These are phyloP conservation scores for Ascidia mentula DNA, from an alignment of 23 tunicate genomes.

Conservation along the genomic window DNA sequence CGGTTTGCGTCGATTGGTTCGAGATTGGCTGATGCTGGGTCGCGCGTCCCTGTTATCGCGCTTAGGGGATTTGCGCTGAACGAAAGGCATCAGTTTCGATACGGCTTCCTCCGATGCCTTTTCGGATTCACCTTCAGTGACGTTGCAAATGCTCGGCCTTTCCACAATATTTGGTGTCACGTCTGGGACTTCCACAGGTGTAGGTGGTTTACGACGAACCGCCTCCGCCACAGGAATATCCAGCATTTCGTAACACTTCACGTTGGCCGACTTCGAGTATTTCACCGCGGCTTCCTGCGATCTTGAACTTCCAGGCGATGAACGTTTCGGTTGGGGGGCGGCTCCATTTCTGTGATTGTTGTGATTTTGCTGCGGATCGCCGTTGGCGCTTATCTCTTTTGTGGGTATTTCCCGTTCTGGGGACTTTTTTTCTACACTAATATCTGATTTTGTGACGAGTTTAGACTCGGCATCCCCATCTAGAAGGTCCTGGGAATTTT, in stretches of 20 bases:
- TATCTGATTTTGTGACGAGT: neutral
- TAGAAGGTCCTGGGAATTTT: neutral
- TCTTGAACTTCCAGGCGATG: neutral
- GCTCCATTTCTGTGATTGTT: neutral
- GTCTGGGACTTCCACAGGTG: conserved; percentile 51
- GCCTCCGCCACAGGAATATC: conserved; percentile 60
- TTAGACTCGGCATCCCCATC: neutral
- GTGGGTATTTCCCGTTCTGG: neutral
- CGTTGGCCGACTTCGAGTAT: neutral
- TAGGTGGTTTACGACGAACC: conserved; percentile 55
- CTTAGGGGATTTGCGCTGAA: conserved; percentile 2
- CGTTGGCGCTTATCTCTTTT: neutral
- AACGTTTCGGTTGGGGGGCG: conserved; percentile 2
- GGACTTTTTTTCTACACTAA: neutral
- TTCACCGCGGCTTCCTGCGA: neutral
- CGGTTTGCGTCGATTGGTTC: conserved; percentile 37
- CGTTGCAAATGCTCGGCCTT: neutral
- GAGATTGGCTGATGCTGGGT: neutral
- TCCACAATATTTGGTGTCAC: neutral
- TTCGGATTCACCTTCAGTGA: neutral
- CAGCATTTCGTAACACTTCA: conserved; percentile 40
- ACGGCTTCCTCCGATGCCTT: neutral
- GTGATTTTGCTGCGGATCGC: neutral
- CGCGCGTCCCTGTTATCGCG: neutral
- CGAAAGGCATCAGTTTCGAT: neutral